Percentiles rank a stretch among this genome's conserved stretches.
Conservation (phyloP, 2,113 vertebrate genomes). For the Python bivittatus region DNA sequence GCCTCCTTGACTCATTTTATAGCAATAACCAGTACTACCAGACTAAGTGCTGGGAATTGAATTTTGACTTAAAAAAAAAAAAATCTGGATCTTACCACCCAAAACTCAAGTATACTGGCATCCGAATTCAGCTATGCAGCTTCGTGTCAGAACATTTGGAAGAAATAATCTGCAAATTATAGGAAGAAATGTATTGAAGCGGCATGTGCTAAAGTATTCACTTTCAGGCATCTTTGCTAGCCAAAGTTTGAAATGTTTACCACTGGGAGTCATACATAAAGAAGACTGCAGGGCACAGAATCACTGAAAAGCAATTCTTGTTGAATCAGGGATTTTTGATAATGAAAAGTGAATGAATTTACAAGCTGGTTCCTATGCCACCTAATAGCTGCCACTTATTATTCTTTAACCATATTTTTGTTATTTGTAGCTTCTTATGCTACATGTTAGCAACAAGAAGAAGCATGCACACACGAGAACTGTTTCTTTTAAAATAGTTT, state of each 20-base stretch:
- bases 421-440: background rate
- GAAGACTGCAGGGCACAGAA: background rate
- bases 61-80: background rate
- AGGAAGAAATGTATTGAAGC: background rate
- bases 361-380: background rate
- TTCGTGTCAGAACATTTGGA: background rate
- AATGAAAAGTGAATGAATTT: background rate
- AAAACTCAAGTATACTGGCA: background rate
- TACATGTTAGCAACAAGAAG: background rate
- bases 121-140: background rate
- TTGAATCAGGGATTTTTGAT: background rate
- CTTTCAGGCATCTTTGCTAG: background rate
- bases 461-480: background rate
- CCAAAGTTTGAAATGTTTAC: background rate
- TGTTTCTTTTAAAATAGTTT: background rate
- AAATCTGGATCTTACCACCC: background rate
- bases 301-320: background rate
- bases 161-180: background rate
- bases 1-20: background rate
- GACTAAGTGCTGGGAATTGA: background rate
- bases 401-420: background rate
- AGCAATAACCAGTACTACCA: background rate
- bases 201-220: accelerated
- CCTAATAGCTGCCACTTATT: background rate
- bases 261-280: background rate